Percentiles rank a stretch among this genome's conserved stretches.
These are phyloP conservation scores for Paguma larvata DNA, from an alignment of 2,797 vertebrate species.

Conservation along the genomic window DNA sequence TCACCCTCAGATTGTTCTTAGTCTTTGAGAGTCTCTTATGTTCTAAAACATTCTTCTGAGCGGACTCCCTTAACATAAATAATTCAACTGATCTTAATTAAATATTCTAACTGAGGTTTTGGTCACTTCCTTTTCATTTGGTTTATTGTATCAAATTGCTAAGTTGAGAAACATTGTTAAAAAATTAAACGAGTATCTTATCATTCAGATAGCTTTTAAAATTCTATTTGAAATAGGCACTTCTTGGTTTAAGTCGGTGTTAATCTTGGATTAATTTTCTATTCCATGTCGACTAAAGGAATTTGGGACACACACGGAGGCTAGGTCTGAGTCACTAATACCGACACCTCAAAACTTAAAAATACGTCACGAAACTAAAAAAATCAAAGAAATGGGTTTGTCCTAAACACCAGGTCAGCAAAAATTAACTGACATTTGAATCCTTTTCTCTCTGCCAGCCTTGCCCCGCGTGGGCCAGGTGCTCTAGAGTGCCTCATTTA, in stretches of 20 bases:
- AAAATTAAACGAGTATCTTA: slow-evolving; percentile 31
- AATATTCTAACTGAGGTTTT: slow-evolving; percentile 75
- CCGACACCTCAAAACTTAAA: not conserved
- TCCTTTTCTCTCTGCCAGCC: not conserved
- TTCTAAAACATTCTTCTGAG: slow-evolving; percentile 3
- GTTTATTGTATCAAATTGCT: slow-evolving; percentile 45
- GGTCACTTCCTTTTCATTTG: not conserved
- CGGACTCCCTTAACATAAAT: slow-evolving; percentile 78
- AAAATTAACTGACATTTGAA: rapidly evolving
- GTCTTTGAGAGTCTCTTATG: no score
- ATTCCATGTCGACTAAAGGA: not conserved
- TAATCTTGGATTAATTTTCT: not conserved
- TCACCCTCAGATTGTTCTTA: no score
- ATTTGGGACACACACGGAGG: not conserved
- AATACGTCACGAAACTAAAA: not conserved
- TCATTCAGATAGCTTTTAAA: not conserved
- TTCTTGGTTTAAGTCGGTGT: not conserved
- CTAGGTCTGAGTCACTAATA: not conserved
- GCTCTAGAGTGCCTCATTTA: not conserved
- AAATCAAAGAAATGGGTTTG: not conserved
- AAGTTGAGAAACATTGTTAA: not conserved
- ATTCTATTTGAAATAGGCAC: not conserved
- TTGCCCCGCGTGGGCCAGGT: not conserved
- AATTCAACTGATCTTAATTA: slow-evolving; percentile 82
- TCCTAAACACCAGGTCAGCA: not conserved